Base-by-base conservation (phyloP, 2,888 invertebrate genomes). In the Microctonus aethiopoides region DNA sequence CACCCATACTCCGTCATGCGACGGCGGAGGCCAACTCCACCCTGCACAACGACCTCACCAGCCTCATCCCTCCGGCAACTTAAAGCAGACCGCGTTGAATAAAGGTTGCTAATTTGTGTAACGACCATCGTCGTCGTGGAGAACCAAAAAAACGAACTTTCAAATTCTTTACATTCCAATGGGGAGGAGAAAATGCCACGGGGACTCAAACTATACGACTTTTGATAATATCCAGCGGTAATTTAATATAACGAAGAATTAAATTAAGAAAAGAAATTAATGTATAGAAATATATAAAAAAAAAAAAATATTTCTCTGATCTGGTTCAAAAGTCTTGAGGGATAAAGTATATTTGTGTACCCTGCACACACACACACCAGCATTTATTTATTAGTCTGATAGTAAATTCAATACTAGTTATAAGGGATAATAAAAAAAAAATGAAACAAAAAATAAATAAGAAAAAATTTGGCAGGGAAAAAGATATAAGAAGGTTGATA, bases 11-110 rank as follows among this genome's bases (percentile, higher is more conserved):
- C 16, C 46, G 46, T 7, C 20, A 46, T 46, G 16, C 46, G 16
- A 6, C 46, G 9, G 16, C 11, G 46, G 46, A 54, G 24, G 62
- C 62, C 56, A 69, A 69, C 54, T 59, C 32, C 36, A 34, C 22
- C 54, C 64, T 59, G 67, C 67, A 63, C 72, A 46, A 46, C 46
- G 16, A 46, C 71, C 67, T 62, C 60, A 32, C 51, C 67, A n/a
- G 46, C 60, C 54, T 34, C 22, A 66, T 46, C 68, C 71, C 70
- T 68, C 61, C 56, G 36, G 67, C 57, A 83, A 82, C 84, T 85
- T 86, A 85, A 85, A 86, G 85, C 78, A 78, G 85, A 85, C 75
- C 75, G 79, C 70, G 72, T 73, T 77, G 81, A 82, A 80, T 79
- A 78, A 79, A 81, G 76, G 74, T 78, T 72, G 78, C 77, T 83